These are phyloP conservation scores for Drosophila baimaii DNA, from an alignment of 1,140 invertebrate genomes.

Conservation along the genomic window DNA sequence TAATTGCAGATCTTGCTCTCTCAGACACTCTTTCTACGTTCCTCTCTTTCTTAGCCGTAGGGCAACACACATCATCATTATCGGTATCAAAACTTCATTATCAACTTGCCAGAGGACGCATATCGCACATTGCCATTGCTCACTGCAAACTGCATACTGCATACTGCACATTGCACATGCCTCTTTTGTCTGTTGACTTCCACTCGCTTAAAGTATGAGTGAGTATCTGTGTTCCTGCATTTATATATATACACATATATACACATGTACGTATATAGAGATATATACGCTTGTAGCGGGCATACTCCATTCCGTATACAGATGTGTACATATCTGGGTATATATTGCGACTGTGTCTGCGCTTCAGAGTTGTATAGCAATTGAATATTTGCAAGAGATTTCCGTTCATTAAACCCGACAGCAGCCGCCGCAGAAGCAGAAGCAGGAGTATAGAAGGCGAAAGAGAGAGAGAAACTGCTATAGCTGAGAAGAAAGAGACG, in stretches of 20 bases:
- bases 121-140: constrained; percentile 36
- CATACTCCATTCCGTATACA: constrained; percentile 29
- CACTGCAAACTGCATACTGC: constrained; percentile 19
- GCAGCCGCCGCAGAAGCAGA: constrained; percentile 30
- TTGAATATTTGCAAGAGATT: constrained; percentile 83
- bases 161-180: constrained; percentile 57
- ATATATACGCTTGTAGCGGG: constrained; percentile 10
- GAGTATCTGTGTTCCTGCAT: constrained; percentile 37
- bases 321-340: constrained; percentile 48
- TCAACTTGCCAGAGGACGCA: constrained; percentile 41
- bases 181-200: constrained; percentile 72
- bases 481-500: neutral
- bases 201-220: constrained; percentile 29
- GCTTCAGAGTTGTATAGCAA: constrained; percentile 77
- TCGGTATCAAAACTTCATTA: constrained; percentile 62
- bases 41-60: constrained; percentile 53
- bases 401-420: constrained; percentile 83
- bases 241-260: constrained; percentile 29
- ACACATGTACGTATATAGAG: constrained; percentile 19
- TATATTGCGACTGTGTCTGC: constrained; percentile 63
- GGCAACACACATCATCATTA: constrained; percentile 70
- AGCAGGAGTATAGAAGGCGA: neutral
- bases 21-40: constrained; percentile 5
- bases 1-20: constrained; percentile 55
- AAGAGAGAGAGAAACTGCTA: neutral